phyloP scores from a whole-genome alignment of 1,140 invertebrate genomes.

The Globodera ellingtonae region DNA sequence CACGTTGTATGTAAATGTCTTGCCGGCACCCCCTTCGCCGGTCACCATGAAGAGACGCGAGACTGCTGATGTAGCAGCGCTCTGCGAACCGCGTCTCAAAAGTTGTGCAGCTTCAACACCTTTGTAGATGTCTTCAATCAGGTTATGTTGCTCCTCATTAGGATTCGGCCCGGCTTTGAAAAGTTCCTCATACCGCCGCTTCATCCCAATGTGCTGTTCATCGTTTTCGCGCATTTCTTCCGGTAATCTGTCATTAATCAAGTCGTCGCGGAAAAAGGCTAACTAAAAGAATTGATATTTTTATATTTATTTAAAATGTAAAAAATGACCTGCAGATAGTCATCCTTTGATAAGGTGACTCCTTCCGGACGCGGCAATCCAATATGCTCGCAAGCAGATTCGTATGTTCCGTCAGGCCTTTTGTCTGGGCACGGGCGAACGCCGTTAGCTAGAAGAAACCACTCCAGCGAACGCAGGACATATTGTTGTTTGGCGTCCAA shows the following conservation, averaged over 20 bases:
- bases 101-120: not conserved
- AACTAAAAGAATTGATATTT: too few relatives aligned
- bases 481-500: not conserved
- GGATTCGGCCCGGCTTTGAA: not conserved
- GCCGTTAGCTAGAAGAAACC: not conserved
- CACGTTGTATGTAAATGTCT: slow-evolving; percentile 17
- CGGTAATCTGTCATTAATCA: not conserved
- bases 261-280: not conserved
- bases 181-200: not conserved
- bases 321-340: not conserved
- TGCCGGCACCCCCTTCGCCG: slow-evolving; percentile 2
- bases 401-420: not conserved
- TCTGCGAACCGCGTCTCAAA: not conserved
- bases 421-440: not conserved
- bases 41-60: not conserved
- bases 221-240: not conserved
- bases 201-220: not conserved
- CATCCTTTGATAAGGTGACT: not conserved
- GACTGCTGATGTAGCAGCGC: not conserved
- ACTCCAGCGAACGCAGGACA: not conserved
- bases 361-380: not conserved
- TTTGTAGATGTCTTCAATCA: not conserved
- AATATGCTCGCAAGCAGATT: not conserved
- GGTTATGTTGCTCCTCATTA: not conserved
- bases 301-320: too few relatives aligned